Evolutionary conservation across 2,888 invertebrate genomes (phyloP).

Genomic region (Bimastos eiseni): DNA sequence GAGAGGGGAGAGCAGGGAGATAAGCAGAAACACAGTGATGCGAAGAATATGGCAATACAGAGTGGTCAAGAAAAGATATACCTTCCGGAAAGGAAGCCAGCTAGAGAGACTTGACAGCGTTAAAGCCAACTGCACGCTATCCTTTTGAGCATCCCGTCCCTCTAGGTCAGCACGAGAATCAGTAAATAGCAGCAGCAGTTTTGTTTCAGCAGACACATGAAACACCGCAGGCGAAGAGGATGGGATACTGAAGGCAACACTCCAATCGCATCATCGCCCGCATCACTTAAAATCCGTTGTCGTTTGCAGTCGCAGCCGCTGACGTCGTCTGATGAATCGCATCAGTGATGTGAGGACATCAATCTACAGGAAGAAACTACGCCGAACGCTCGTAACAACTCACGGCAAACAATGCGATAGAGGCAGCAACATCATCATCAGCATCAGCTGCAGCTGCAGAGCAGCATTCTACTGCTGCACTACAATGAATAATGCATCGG

Average conservation of each 20-base stretch:
- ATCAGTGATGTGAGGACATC: background rate
- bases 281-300: conserved; percentile 1
- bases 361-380: background rate
- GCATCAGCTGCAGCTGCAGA: background rate
- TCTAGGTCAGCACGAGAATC: background rate
- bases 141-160: background rate
- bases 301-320: background rate
- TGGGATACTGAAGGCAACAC: background rate
- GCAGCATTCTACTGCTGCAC: background rate
- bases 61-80: no score
- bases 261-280: background rate
- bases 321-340: background rate
- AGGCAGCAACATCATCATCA: background rate
- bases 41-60: no score
- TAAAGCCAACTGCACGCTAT: background rate
- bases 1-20: no score
- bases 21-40: no score
- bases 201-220: background rate
- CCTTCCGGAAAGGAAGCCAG: background rate
- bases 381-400: background rate
- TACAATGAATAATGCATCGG: conserved; percentile 13
- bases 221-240: background rate
- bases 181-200: background rate
- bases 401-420: background rate
- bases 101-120: no score